Base-by-base conservation (phyloP, 2,113 vertebrate genomes). In the Oncorhynchus kisutch region DNA sequence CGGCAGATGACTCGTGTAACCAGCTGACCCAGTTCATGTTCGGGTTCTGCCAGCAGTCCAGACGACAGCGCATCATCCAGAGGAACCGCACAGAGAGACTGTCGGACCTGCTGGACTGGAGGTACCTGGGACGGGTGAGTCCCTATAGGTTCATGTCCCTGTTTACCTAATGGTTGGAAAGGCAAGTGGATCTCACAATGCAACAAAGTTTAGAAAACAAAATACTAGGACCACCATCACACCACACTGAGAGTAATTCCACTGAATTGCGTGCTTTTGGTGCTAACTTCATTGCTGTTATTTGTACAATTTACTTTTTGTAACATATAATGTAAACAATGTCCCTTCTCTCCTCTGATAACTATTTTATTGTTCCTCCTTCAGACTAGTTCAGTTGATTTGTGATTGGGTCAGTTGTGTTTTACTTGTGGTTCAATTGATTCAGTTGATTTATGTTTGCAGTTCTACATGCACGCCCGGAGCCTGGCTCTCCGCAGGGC, bases 1-100 rank as follows among this genome's bases (percentile, higher is more conserved):
- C 97, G 0, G 92, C 95, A 0, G 97, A 99, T 0, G 97, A 98
- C 74, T 98, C 97, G 0, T 98, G 97, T 78, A 98, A 97, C 80
- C 97, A 99, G 90, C 91, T 99, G 91, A 98, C 97, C 51, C 95
- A 99, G 87, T 96, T 98, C 91, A 94, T 99, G 80, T 98, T 98
- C 0, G 88, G 88, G 0, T 99, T 98, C 85, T 98, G 97, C 80
- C 96, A 98, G 90, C 96, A 99, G 90, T 97, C 96, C 1, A 94
- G 95, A 1, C 95, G 97, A 25, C 97, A 99, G 87, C 94, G 97
- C 74, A 96, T 99, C 86, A 96, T 99, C 82, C 97, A 99, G 80
- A 91, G 97, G 59, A 99, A 99, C 89, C 92, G 97, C 67, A 98
- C 97, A 0, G 97, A 99, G 84, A 93, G 97, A 57, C 94, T 99